Evolutionary conservation across 2,888 invertebrate genomes (phyloP).

Genomic region (Molorchus minor): DNA sequence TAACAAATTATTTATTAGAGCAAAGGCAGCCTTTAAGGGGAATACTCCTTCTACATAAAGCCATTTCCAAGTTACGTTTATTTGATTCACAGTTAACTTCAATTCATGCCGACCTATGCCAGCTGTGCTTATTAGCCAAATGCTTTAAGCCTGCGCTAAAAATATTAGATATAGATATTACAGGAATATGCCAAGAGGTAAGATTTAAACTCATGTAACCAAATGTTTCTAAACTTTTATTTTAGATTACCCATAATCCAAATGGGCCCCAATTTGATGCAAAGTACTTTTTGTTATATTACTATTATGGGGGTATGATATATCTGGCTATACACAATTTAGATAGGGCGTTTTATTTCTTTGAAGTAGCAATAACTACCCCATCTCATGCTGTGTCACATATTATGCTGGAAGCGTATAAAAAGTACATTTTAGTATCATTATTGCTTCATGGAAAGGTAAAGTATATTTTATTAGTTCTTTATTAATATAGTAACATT

Average conservation of each 20-base stretch:
- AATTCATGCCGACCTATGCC: constrained; percentile 93
- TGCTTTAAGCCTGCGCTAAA: constrained; percentile 91
- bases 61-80: constrained; percentile 87
- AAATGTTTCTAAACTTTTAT: constrained; percentile 24
- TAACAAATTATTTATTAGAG: constrained; percentile 82
- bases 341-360: constrained; percentile 92
- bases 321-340: constrained; percentile 93
- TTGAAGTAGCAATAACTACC: constrained; percentile 95
- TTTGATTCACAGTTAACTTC: constrained; percentile 92
- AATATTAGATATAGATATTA: constrained; percentile 89
- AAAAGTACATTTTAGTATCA: constrained; percentile 93
- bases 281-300: constrained; percentile 91
- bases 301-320: constrained; percentile 98
- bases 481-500: too few relatives aligned
- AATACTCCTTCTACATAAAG: constrained; percentile 81
- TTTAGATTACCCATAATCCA: constrained; percentile 53
- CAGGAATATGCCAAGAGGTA: constrained; percentile 89
- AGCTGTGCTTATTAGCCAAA: constrained; percentile 89
- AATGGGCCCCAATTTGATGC: constrained; percentile 81
- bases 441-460: constrained; percentile 93
- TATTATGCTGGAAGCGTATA: constrained; percentile 97
- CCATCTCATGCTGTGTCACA: constrained; percentile 94
- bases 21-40: constrained; percentile 83
- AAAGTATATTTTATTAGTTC: constrained; percentile 26
- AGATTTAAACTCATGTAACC: constrained; percentile 26